phyloP scores from a whole-genome alignment of 2,113 vertebrate species.

The Eptesicus fuscus region DNA sequence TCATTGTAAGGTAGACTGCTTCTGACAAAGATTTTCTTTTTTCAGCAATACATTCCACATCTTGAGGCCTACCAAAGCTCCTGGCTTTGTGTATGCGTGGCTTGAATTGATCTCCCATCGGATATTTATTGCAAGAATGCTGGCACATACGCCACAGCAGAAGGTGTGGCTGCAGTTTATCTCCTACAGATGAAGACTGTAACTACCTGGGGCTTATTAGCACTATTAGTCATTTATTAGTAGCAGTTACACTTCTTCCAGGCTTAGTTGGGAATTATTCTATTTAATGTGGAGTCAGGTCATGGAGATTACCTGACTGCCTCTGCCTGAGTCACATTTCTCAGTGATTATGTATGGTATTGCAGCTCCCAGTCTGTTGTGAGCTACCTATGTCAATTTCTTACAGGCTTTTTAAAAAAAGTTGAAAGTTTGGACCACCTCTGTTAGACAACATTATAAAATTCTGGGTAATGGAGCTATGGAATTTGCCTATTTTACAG shows the following conservation, averaged over 20 bases:
- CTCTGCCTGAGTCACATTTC: not conserved
- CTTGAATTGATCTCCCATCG: constrained; percentile 98
- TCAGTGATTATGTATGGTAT: not conserved
- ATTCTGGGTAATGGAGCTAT: not conserved
- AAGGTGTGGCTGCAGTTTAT: constrained; percentile 92
- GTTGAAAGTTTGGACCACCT: not conserved
- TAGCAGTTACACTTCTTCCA: not conserved
- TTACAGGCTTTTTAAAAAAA: not conserved
- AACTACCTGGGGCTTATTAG: constrained; percentile 41
- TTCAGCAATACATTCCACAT: constrained; percentile 99
- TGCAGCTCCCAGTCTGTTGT: not conserved
- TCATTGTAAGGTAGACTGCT: constrained; percentile 54
- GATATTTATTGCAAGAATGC: constrained; percentile 99
- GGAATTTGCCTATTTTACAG: not conserved
- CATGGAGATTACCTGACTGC: not conserved
- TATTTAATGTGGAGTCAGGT: not conserved
- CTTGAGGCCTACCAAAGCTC: constrained; percentile 98
- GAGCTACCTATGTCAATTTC: not conserved
- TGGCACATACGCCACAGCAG: constrained; percentile 99
- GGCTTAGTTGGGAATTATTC: constrained; percentile 11
- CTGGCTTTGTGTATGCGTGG: constrained; percentile 99
- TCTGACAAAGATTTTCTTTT: constrained; percentile 73
- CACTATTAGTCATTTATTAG: constrained; percentile 33
- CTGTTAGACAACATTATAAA: not conserved
- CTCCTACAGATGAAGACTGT: constrained; percentile 74